Base-by-base conservation (phyloP, 2,888 invertebrate genomes). In the Hirtodrosophila histrioides region DNA sequence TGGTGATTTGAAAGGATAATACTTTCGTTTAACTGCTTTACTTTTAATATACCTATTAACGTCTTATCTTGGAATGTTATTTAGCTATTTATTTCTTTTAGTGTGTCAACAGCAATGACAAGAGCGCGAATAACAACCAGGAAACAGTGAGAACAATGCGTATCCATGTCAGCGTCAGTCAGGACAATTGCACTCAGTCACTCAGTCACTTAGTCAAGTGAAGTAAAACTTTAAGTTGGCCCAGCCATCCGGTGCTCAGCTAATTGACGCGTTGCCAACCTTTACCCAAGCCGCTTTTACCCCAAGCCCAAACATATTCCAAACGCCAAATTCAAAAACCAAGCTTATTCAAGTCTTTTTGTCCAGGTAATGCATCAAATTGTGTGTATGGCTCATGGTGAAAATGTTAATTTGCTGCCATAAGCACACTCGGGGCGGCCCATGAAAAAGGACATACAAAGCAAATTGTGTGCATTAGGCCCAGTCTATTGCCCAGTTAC, bases 401-500 rank as follows among this genome's bases (percentile, higher is more conserved):
- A 68, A 69, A 81, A 84, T 81, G 72, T 78, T 84, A 84, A 84
- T 82, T 77, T 81, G 23, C 58, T 64, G 60, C 51, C 51, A 63
- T 54, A 62, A 62, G 56, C 69, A 71, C 65, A 65, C 37, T 57
- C 49, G 36, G 33, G 40, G 5, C 17, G 17, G 39, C 35, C 27
- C 35, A 41, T 54, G 44, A 43, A 79, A 67, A 77, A 49, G 61
- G 55, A 57, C 60, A 78, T 74, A 66, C 61, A 78, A 69, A 75
- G 86, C 67, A 82, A 81, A 80, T 82, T 86, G 85, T 74, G 78
- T 77, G 78, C 70, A 76, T 68, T 72, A 75, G 76, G 63, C 39
- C 37, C 57, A 61, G 40, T 53, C 29, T 37, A 51, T 57, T 24
- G 54, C 39, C 23, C 17, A 17, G 41, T 33, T 61, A 55, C 61